Base-by-base conservation (phyloP, 2,888 invertebrate species). In the Microctonus aethiopoides region DNA sequence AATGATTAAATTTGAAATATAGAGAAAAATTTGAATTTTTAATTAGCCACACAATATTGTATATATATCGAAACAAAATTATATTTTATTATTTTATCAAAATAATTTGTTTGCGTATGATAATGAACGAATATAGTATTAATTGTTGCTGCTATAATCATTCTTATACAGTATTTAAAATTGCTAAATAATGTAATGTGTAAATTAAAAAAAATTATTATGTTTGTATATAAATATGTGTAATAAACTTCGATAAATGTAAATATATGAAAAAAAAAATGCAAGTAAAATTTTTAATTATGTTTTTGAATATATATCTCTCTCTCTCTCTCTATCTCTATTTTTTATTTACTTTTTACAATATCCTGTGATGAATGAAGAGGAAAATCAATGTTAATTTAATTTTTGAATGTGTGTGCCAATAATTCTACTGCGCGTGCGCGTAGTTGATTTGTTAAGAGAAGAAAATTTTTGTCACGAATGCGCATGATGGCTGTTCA, bases 351-450 rank as follows among this genome's bases (percentile, higher is more conserved):
- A n/a, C n/a, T n/a, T n/a, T n/a, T n/a, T n/a, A n/a, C n/a, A n/a
- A n/a, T n/a, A n/a, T n/a, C n/a, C n/a, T n/a, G n/a, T 34, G 5
- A 34, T 34, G 10, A 59, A 34, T 20, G 26, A 29, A 29, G 9
- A 61, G 7, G 20, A 41, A 39, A 39, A 61, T 61, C 61, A 61
- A 61, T 61, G 41, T n/a, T 61, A 24, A 34, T 34, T 59, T 61
- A 24, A 34, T 32, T 32, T 57, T 32, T 34, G 20, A 32, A 57
- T 32, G 34, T 34, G 9, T 32, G 10, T 57, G 41, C 11, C 9
- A 13, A 26, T 51, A 46, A 20, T 51, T 16, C 9, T 32, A 16
- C 10, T 16, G 63, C 52, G 52, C 63, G 61, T 41, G 52, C 52
- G 32, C 20, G 32, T 22, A 10, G 13, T 39, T 26, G 34, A 5